Base-by-base conservation (phyloP, 2,888 invertebrate genomes). In the Acholoe squamosa region DNA sequence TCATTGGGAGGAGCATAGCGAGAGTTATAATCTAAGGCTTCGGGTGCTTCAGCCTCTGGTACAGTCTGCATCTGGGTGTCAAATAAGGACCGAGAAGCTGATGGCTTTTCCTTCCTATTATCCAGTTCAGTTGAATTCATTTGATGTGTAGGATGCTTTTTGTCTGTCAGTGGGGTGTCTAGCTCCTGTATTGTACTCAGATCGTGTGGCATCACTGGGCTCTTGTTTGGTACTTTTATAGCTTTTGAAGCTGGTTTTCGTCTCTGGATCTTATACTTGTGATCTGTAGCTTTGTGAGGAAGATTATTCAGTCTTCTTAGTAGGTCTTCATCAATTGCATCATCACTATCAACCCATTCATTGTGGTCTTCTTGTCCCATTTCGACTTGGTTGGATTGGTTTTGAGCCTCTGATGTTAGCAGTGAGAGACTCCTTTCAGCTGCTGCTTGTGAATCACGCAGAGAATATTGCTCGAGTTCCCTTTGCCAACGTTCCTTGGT, bases 131-230 rank as follows among this genome's bases (percentile, higher is more conserved):
- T 84, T 16, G 84, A 84, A 43, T 84, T 84, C n/a, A 84, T 22
- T 7, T 0, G 86, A 28, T 33, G 54, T 7, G 54, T 25, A 19
- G 86, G 1, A 67, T 33, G 12, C 25, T 61, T 89, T 33, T 89
- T 90, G 12, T 90, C 90, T 0, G 71, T 71, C 28, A 28, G n/a
- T 5, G 90, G 90, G 22, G 90, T 84, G 12, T 51, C 80, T 84
- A 90, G 56, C 33, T 90, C 90, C 31, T 80, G 80, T n/a, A 90
- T 90, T 3, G 90, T 90, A 28, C 90, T 90, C 33, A 90, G 33
- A 10, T 90, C 90, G 33, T 90, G 90, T 12, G 67, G 22, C 28
- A 89, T 33, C 0, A 54, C n/a, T 12, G 86, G 86, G 31, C 86
- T 86, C 86, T 86, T 86, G 28, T 86, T 86, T 0, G 86, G 86